phyloP scores from a whole-genome alignment of 1,140 invertebrate genomes.

The Euborellia annulipes region DNA sequence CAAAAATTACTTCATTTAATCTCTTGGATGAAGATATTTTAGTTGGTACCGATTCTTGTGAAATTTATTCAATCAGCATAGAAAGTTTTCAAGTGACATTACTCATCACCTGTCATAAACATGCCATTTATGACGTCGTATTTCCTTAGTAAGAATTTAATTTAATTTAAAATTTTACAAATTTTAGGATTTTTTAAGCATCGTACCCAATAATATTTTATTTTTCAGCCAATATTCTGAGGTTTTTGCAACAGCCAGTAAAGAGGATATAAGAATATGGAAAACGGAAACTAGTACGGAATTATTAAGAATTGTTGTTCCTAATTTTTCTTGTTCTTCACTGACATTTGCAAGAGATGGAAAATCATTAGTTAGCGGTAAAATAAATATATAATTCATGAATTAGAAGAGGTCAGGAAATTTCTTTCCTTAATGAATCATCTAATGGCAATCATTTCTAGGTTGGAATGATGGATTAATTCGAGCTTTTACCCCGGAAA shows the following conservation, averaged over 20 bases:
- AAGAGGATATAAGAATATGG: constrained; percentile 76
- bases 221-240: constrained; percentile 49
- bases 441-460: too few relatives aligned
- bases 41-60: constrained; percentile 57
- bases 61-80: constrained; percentile 68
- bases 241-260: constrained; percentile 71
- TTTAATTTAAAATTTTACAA: neutral
- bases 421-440: too few relatives aligned
- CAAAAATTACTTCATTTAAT: constrained; percentile 45
- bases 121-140: constrained; percentile 58
- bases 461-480: constrained; percentile 82
- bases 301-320: constrained; percentile 62
- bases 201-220: neutral
- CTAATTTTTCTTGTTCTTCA: constrained; percentile 69
- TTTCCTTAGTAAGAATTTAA: constrained; percentile 56
- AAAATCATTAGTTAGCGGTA: constrained; percentile 56
- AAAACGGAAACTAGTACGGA: constrained; percentile 55
- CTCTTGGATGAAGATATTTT: constrained; percentile 38
- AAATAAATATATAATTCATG: constrained; percentile 10
- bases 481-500: constrained; percentile 66
- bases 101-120: constrained; percentile 64
- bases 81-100: constrained; percentile 49
- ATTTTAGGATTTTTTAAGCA: neutral
- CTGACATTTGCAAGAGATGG: constrained; percentile 64
- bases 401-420: too few relatives aligned